Evolutionary conservation across 2,797 vertebrate species (phyloP).

Genomic region (Tarsius wallacei): DNA sequence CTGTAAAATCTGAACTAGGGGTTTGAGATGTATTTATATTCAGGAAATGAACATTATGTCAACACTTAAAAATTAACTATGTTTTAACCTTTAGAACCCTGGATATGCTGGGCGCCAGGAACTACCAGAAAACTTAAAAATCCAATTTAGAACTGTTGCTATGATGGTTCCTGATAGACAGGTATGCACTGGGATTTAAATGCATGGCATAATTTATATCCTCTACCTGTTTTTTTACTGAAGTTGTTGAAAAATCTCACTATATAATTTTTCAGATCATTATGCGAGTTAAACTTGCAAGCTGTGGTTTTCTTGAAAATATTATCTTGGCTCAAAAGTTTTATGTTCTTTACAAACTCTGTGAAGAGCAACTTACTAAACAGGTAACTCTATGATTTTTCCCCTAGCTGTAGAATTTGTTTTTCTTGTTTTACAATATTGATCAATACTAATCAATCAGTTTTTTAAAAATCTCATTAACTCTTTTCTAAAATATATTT

Average conservation of each 20-base stretch:
- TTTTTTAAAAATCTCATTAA: not conserved
- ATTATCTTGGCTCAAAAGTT: slow-evolving; percentile 91
- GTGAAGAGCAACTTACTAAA: slow-evolving; percentile 93
- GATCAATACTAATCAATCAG: not conserved
- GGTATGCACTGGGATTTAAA: slow-evolving; percentile 81
- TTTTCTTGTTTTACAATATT: slow-evolving; percentile 13
- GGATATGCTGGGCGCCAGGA: slow-evolving; percentile 93
- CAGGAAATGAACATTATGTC: slow-evolving; percentile 43
- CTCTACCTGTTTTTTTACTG: slow-evolving; percentile 4
- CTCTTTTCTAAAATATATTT: not conserved
- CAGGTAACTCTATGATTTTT: slow-evolving; percentile 87
- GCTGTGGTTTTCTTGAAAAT: slow-evolving; percentile 92
- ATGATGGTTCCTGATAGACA: slow-evolving; percentile 93
- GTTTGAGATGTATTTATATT: slow-evolving; percentile 64
- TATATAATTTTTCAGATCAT: slow-evolving; percentile 91
- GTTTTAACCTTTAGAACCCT: slow-evolving; percentile 90
- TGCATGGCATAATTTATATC: not conserved
- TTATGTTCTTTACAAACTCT: slow-evolving; percentile 92
- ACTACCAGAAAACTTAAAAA: slow-evolving; percentile 92
- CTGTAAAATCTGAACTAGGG: slow-evolving; percentile 43
- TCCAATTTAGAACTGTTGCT: slow-evolving; percentile 91
- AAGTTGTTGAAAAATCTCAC: slow-evolving; percentile 64
- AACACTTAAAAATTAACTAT: slow-evolving; percentile 60
- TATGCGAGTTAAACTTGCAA: slow-evolving; percentile 93
- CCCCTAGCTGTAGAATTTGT: not conserved